These are phyloP conservation scores for Chromobotia macracanthus DNA, from an alignment of 2,797 vertebrate genomes.

Conservation along the genomic window DNA sequence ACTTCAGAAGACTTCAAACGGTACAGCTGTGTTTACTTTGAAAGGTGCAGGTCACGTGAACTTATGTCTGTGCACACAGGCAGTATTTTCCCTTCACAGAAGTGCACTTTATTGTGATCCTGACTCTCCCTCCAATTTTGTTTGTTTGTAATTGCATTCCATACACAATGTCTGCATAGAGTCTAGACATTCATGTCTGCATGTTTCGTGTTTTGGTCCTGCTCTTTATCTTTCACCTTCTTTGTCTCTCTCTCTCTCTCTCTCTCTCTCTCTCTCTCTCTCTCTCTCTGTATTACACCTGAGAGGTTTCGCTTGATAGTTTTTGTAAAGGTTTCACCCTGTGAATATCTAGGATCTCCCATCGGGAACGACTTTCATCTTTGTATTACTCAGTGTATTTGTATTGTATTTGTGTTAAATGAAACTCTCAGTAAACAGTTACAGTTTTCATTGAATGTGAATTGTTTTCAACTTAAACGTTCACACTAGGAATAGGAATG, in stretches of 20 bases:
- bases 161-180: not conserved
- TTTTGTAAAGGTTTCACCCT: not conserved
- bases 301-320: constrained; percentile 17
- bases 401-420: not conserved
- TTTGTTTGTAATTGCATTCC: constrained; percentile 5
- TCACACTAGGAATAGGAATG: not conserved
- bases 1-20: constrained; percentile 23
- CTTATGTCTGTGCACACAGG: constrained; percentile 5
- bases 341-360: constrained; percentile 1
- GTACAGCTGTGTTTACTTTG: constrained; percentile 41
- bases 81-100: not conserved
- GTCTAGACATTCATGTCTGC: not conserved
- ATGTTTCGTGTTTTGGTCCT: constrained; percentile 37
- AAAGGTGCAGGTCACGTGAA: constrained; percentile 22
- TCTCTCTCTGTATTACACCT: not conserved
- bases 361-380: not conserved
- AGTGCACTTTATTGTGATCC: not conserved
- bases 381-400: too few species aligned
- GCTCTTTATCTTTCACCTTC: constrained; percentile 16
- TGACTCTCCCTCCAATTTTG: not conserved
- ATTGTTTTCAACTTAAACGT: not conserved
- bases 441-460: not conserved
- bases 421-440: too few species aligned
- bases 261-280: too few species aligned
- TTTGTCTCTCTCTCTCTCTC: not conserved